A percentile compares a stretch with the other conserved stretches of the same genome.
These are phyloP conservation scores for Esox lucius DNA, from an alignment of 2,797 vertebrate genomes.

Conservation along the genomic window DNA sequence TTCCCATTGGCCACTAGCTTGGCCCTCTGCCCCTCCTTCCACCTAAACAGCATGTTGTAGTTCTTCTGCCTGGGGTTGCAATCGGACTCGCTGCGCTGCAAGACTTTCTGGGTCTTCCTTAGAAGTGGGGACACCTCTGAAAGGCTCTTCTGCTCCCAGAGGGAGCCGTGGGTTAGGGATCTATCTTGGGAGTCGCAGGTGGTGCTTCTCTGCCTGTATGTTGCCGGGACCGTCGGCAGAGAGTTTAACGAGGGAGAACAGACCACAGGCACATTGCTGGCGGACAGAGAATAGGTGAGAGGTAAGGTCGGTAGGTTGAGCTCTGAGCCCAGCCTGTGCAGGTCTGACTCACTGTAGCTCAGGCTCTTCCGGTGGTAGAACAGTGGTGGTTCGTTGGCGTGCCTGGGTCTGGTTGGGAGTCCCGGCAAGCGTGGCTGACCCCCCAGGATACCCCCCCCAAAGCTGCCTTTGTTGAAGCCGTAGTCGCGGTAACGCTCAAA, in stretches of 20 bases:
- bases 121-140: conserved; percentile 60
- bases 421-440: conserved; percentile 67
- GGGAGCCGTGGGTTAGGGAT: conserved; percentile 42
- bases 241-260: not conserved
- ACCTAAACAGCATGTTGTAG: conserved; percentile 47
- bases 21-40: conserved; percentile 54
- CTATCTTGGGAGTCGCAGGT: conserved; percentile 52
- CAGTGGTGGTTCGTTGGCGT: conserved; percentile 77
- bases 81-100: conserved; percentile 76
- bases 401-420: conserved; percentile 57
- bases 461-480: conserved; percentile 45
- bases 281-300: conserved; percentile 41
- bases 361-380: conserved; percentile 84
- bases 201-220: conserved; percentile 46
- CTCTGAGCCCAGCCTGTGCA: conserved; percentile 79
- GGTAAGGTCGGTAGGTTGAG: conserved; percentile 77
- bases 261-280: conserved; percentile 21
- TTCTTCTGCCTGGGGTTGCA: conserved; percentile 52
- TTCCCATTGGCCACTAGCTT: conserved; percentile 17
- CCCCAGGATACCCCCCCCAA: not conserved
- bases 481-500: conserved; percentile 67
- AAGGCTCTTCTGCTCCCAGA: conserved; percentile 80
- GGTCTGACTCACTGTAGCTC: conserved; percentile 92
- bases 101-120: conserved; percentile 59
- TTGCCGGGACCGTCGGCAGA: conserved; percentile 26